A percentile compares a stretch with the other conserved stretches of the same genome.
Evolutionary conservation across 2,113 vertebrate species (phyloP).

Genomic region (Prionailurus bengalensis): DNA sequence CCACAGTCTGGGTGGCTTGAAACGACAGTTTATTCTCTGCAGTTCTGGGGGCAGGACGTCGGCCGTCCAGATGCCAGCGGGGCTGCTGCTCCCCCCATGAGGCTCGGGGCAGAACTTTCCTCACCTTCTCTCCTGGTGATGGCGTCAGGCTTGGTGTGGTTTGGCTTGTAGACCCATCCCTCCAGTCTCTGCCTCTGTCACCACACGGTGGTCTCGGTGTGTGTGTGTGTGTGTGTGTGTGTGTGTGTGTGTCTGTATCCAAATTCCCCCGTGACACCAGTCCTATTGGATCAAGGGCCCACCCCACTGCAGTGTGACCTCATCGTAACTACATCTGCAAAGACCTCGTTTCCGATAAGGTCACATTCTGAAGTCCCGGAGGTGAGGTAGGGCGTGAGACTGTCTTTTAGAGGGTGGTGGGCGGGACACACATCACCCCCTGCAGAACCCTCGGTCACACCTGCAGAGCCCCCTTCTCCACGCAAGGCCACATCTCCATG

Average conservation of each 20-base stretch:
- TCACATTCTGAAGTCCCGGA: not conserved
- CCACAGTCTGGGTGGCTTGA: no score
- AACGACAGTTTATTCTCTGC: no score
- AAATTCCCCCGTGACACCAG: no score
- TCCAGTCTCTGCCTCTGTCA: not conserved
- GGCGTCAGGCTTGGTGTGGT: rapidly evolving
- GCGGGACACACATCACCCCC: not conserved
- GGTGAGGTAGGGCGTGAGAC: not conserved
- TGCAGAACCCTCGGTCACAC: not conserved
- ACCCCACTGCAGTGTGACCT: not conserved
- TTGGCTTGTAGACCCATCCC: not conserved
- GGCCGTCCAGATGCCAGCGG: not conserved
- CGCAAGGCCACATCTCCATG: rapidly evolving
- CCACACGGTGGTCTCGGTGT: rapidly evolving
- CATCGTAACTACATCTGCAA: not conserved
- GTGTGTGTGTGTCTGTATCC: not conserved
- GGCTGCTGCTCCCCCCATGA: not conserved
- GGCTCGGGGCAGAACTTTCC: not conserved
- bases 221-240: not conserved
- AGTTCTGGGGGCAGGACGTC: not conserved
- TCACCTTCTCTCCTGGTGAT: not conserved
- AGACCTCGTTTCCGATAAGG: not conserved
- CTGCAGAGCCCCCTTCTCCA: not conserved
- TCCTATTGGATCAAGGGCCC: not conserved
- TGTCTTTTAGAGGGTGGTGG: not conserved